Evolutionary conservation across 2,888 invertebrate species (phyloP).

Genomic region (Nyleta sp.): DNA sequence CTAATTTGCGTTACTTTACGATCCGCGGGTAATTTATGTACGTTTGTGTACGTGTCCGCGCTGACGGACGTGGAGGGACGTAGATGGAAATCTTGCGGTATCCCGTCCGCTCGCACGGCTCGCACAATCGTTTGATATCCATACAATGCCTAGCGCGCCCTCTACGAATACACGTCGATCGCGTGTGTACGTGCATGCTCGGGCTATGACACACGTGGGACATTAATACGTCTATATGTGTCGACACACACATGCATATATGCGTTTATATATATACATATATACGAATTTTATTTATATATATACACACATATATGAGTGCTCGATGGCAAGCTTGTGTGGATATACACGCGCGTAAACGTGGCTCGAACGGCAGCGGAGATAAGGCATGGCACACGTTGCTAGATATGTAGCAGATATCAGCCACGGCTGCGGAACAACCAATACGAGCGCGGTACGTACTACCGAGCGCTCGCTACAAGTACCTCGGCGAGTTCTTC

Average conservation of each 20-base stretch:
- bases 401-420: slow-evolving; percentile 81
- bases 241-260: slow-evolving; percentile 13
- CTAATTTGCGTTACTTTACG: slow-evolving; percentile 66
- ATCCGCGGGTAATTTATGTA: slow-evolving; percentile 64
- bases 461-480: slow-evolving; percentile 55
- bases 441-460: slow-evolving; percentile 58
- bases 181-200: slow-evolving; percentile 25
- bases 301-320: background rate
- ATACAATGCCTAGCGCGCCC: slow-evolving; percentile 76
- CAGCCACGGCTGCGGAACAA: slow-evolving; percentile 65
- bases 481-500: slow-evolving; percentile 58
- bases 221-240: slow-evolving; percentile 51
- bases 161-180: slow-evolving; percentile 24
- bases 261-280: background rate
- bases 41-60: slow-evolving; percentile 65
- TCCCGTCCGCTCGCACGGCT: slow-evolving; percentile 63
- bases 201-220: slow-evolving; percentile 52
- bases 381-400: slow-evolving; percentile 81
- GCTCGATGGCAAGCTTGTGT: background rate
- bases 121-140: slow-evolving; percentile 72
- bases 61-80: slow-evolving; percentile 65
- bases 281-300: background rate
- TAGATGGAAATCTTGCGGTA: slow-evolving; percentile 69
- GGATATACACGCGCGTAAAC: slow-evolving; percentile 48
- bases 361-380: slow-evolving; percentile 73